Base-by-base conservation (phyloP, 1,140 invertebrate species). In the Bombus waltoni region DNA sequence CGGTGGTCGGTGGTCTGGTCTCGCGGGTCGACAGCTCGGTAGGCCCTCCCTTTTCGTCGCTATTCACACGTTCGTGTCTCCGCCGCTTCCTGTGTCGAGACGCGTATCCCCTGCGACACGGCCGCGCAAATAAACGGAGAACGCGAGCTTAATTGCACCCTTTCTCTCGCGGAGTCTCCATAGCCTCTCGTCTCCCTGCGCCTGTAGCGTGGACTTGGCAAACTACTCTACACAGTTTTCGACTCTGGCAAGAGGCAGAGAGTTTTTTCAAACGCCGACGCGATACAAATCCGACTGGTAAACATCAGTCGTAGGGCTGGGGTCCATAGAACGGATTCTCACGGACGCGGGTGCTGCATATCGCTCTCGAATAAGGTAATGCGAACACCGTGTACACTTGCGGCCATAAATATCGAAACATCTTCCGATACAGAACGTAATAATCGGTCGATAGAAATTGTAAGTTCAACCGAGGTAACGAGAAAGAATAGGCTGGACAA, bases 141-240 rank as follows among this genome's bases (percentile, higher is more conserved):
- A 79, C 59, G 40, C 77, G 22, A 66, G 77, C 77, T 79, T 79
- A 79, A 79, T 79, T 78, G 76, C 76, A 66, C 59, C 76, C 76
- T 78, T 78, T 78, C 59, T 78, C 59, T 66, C 76, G 38, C 68
- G 35, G 15, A 8, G 11, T 57, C 73, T 75, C 32, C 73, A 57
- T 44, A 28, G 11, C 59, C 59, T 78, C 76, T 78, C n/a, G 59
- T 44, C n/a, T 42, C 75, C 1, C 28, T 28, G 15, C 44, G 44
- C 9, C 5, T 6, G 47, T 53, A 53, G 18, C 42, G 8, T n/a
- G n/a, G 35, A 76, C 74, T 76, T 15, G 74, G 35, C 74, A 57
- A 76, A 57, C 74, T 75, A 57, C 73, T 38, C 68, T 71, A 71
- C 38, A 40, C 38, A 5, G 35, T 73, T 73, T 73, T 73, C 71